Evolutionary conservation across 2,113 vertebrate genomes (phyloP).

Genomic region (Apodemus speciosus): DNA sequence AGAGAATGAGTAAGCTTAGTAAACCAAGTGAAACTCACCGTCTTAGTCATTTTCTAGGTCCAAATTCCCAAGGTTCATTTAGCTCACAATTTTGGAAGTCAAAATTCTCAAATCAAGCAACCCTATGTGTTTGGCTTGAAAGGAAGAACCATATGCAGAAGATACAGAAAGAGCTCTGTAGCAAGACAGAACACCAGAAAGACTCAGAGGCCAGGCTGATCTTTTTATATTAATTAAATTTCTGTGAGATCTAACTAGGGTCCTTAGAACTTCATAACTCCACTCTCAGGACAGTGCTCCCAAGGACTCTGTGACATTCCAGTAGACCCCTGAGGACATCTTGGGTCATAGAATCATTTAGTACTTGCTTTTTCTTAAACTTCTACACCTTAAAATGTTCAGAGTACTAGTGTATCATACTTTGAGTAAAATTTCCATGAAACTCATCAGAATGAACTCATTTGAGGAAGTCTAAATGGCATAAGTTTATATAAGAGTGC

Average conservation of each 20-base stretch:
- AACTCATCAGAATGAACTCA: background rate
- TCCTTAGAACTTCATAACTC: background rate
- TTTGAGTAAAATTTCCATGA: background rate
- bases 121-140: background rate
- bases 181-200: background rate
- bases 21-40: background rate
- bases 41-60: background rate
- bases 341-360: background rate
- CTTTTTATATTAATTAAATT: background rate
- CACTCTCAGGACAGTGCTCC: background rate
- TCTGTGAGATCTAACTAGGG: background rate
- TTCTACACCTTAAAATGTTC: background rate
- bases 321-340: background rate
- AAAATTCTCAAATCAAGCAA: background rate
- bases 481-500: constrained; percentile 16
- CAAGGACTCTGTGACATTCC: too few species aligned
- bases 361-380: background rate
- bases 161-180: background rate
- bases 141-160: background rate
- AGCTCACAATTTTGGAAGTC: background rate
- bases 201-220: background rate
- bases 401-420: background rate
- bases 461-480: background rate
- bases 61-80: background rate
- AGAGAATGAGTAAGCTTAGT: background rate